Evolutionary conservation across 1,140 invertebrate genomes (phyloP).

Genomic region (Aphis craccivora): DNA sequence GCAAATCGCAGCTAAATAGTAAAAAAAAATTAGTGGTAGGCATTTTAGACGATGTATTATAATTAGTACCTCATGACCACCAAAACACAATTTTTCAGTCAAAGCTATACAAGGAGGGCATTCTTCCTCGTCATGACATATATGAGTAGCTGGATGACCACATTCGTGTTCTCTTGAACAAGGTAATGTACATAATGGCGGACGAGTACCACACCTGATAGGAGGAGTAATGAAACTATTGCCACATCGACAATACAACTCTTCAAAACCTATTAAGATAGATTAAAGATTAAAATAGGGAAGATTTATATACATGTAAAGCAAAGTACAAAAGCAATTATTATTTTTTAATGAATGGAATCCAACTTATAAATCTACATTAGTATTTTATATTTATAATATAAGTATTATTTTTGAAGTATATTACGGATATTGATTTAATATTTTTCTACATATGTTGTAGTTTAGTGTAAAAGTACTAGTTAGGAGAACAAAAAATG

Average conservation of each 20-base stretch:
- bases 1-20: conserved; percentile 74
- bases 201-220: conserved; percentile 86
- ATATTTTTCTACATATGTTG: background rate
- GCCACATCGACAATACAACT: conserved; percentile 92
- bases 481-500: background rate
- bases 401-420: background rate
- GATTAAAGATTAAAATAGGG: background rate
- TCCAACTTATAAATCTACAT: background rate
- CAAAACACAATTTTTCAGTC: conserved; percentile 86
- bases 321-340: background rate
- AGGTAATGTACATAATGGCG: conserved; percentile 78
- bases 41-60: background rate
- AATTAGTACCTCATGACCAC: conserved; percentile 79
- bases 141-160: conserved; percentile 80
- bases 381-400: background rate
- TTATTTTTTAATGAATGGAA: background rate
- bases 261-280: conserved; percentile 77
- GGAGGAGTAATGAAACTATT: conserved; percentile 85
- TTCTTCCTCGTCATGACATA: conserved; percentile 74
- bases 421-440: background rate
- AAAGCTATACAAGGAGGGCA: conserved; percentile 96
- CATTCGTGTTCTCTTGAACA: conserved; percentile 83
- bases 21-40: conserved; percentile 12
- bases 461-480: background rate
- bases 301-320: background rate